Base-by-base conservation (phyloP, 2,113 vertebrate species). In the Strix uralensis region DNA sequence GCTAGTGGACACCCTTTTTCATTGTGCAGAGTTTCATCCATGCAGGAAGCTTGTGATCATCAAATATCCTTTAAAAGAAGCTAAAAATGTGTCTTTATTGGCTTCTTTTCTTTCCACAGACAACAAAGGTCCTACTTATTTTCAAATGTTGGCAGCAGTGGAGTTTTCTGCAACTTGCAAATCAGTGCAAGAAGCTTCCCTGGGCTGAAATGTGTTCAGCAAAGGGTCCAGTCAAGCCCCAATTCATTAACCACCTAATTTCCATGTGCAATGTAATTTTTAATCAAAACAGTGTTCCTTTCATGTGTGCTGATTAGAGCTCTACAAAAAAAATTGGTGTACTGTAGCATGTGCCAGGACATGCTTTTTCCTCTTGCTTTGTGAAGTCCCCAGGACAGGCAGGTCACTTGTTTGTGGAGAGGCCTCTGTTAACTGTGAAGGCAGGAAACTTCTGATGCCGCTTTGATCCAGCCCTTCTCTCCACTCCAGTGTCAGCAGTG, bases 101-200 rank as follows among this genome's bases (percentile, higher is more conserved):
- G 66, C 54, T 81, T 82, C 32, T 92, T 92, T 91, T 79, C 70
- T 87, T 92, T 79, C 36, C 17, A 72, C 22, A 54, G 42, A 72
- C 73, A 91, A 34, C 73, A 94, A 84, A 89, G 58, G 14, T 91
- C 55, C 26, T 42, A 19, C 49, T 94, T 91, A 26, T 91, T 82
- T 92, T 96, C 86, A 55, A 90, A 70, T 80, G 36, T 66, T 92
- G 81, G 42, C 86, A 85, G 49, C 34, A 62, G 27, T 65, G 54
- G 26, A 62, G 17, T 87, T 95, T 96, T 95, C 72, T 92, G n/a
- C 70, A 77, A 40, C 82, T 95, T 94, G 74, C 47, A 79, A 18
- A 81, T 91, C 52, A 46, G 57, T 73, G 77, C 74, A 92, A 87
- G 54, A 82, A 90, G 58, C 42, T 89, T 72, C 52, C 62, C 8